These are phyloP conservation scores for Aphaenogaster rudis DNA, from an alignment of 1,140 invertebrate genomes.

Conservation along the genomic window DNA sequence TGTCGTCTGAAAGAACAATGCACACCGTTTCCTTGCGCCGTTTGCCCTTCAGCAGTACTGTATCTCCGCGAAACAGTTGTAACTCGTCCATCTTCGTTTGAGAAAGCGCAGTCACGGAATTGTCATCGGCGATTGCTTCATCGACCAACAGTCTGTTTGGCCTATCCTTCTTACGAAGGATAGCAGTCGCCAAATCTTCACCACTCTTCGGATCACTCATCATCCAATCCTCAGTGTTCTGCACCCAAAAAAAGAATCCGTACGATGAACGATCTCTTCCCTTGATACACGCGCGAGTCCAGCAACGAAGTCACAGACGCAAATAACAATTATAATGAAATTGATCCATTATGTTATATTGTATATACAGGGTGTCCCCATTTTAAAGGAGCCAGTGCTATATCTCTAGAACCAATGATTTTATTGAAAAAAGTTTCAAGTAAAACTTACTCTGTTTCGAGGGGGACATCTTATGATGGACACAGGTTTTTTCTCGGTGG, in stretches of 20 bases:
- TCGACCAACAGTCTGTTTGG: slow-evolving; percentile 99
- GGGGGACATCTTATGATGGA: no score
- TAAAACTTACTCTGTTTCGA: no score
- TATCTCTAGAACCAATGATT: no score
- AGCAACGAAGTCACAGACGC: slow-evolving; percentile 57
- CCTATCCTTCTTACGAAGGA: slow-evolving; percentile 98
- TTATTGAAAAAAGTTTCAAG: no score
- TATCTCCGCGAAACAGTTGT: slow-evolving; percentile 98
- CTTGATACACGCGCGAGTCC: slow-evolving; percentile 36
- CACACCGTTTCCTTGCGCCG: slow-evolving; percentile 99
- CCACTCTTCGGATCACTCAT: slow-evolving; percentile 88
- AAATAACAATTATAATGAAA: background rate
- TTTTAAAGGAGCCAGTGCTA: no score
- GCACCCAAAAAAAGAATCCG: slow-evolving; percentile 53
- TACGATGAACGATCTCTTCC: slow-evolving; percentile 59
- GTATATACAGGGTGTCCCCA: no score
- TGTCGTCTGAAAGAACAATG: slow-evolving; percentile 98
- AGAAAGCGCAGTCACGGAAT: slow-evolving; percentile 98
- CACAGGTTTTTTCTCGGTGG: no score
- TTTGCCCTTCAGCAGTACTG: slow-evolving; percentile 98
- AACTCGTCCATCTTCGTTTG: slow-evolving; percentile 99
- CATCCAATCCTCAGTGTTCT: slow-evolving; percentile 54
- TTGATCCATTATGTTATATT: no score
- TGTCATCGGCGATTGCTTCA: slow-evolving; percentile 99
- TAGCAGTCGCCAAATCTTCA: slow-evolving; percentile 99